Evolutionary conservation across 2,888 invertebrate species (phyloP).

Genomic region (Copidosoma aretas): DNA sequence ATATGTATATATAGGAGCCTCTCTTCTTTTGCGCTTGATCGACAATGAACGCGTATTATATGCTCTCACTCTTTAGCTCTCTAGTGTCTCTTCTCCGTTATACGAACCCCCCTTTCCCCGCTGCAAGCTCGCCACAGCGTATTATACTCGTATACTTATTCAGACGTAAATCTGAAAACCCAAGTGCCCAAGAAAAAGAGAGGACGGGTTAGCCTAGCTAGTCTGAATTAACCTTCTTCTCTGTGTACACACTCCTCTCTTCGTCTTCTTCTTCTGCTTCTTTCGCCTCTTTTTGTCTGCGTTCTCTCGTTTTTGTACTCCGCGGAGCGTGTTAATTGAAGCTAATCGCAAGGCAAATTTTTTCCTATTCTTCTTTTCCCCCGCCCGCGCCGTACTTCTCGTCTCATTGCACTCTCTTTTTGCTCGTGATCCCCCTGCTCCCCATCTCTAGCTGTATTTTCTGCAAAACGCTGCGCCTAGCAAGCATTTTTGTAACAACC

Average conservation of each 20-base stretch:
- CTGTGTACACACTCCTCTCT: not conserved
- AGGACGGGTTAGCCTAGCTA: conserved; percentile 20
- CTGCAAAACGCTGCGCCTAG: conserved; percentile 1
- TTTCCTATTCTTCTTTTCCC: conserved; percentile 5
- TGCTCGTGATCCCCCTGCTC: not conserved
- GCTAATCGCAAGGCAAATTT: conserved; percentile 37
- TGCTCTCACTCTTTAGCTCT: conserved; percentile 39
- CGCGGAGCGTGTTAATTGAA: conserved; percentile 39
- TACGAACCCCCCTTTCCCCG: not conserved
- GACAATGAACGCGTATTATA: conserved; percentile 42
- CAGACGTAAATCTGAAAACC: conserved; percentile 45
- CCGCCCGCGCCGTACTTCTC: not conserved
- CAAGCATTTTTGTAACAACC: conserved; percentile 3
- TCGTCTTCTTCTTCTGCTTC: not conserved
- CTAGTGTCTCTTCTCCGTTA: conserved; percentile 19
- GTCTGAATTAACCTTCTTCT: conserved; percentile 46
- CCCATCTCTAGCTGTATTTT: not conserved
- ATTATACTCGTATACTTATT: conserved; percentile 41
- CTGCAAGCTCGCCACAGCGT: conserved; percentile 10
- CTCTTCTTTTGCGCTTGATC: conserved; percentile 33
- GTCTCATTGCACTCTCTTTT: conserved; percentile 11
- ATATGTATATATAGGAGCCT: conserved; percentile 35
- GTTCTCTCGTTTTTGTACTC: conserved; percentile 33
- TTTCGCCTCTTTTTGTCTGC: conserved; percentile 1
- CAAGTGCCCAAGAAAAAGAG: conserved; percentile 21